Base-by-base conservation (phyloP, 2,888 invertebrate species). In the Drosophila niveifrons region DNA sequence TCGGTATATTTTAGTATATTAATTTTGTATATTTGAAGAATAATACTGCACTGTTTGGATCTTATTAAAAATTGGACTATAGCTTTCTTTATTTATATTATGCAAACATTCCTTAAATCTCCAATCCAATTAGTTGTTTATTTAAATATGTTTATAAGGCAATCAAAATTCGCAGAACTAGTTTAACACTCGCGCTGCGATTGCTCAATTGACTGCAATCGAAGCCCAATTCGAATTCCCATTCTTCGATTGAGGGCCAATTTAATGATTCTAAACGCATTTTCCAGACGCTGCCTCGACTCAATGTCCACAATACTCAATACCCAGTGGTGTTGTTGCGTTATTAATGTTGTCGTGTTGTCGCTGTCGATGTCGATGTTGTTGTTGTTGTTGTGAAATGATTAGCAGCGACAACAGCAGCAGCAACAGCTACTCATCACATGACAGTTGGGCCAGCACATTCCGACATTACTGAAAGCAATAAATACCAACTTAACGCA, bases 401-500 rank as follows among this genome's bases (percentile, higher is more conserved):
- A 82, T 82, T 88, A 85, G 88, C 88, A 72, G 65, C 81, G 59
- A 48, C 69, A 52, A 31, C 55, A 15, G 73, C 86, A 69, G 58
- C 84, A 66, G 44, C 69, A 55, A 52, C 82, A 75, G 66, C 82
- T 66, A 84, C 82, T 75, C 82, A 80, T 86, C 81, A 73, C 62
- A 72, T 77, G 82, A 77, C 86, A 77, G 88, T 83, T 70, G 75
- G 70, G 47, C 63, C 65, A 73, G 78, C 87, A 75, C 89, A 90
- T 90, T 90, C 90, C 90, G 83, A 90, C 83, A 85, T 90, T 81
- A 79, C 90, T 90, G 80, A 90, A 86, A 90, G 89, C 90, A 91
- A 91, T 91, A 91, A 91, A 91, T 91, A 91, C 90, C 90, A 89
- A 91, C 87, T 91, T 91, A 91, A 91, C 90, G 90, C 90, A 91